Evolutionary conservation across 2,113 vertebrate species (phyloP), one percentile per base, ranked within the genome.

Genomic region (Pomatorhinus ruficollis): DNA sequence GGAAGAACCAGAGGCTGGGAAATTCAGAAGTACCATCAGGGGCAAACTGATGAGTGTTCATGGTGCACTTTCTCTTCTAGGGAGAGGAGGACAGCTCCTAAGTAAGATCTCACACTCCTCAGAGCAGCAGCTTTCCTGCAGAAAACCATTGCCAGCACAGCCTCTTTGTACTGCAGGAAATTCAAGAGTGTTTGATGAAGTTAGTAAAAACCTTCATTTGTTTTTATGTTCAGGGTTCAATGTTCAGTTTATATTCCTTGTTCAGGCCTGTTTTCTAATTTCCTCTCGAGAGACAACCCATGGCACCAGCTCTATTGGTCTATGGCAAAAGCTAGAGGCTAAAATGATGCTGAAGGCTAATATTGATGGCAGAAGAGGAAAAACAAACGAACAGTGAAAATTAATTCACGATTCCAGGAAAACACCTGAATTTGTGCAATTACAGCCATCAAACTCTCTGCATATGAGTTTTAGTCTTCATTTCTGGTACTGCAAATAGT

Each of bases 321-420:
- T 91, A 23, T 0, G 9, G 74, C 31, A 87, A 79, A 90, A 95
- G 9, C 35, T 53, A 25, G 37, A 89, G n/a, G 25, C 37, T 76
- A 72, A 87, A 91, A 76, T 53, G 66, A 74, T 85, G 91, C 64
- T 71, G 71, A 87, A 83, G 72, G 71, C 53, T 95, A 81, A 95
- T 57, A 81, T 95, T 97, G 82, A 74, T 22, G 8, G 92, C 77
- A 96, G 88, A 91, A 97, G 77, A 96, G 83, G 63, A 94, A 97
- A 97, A 87, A 89, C 56, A 72, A 93, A 85, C 68, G 66, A 97
- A 96, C 72, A 96, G 88, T 82, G 96, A 97, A 98, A 97, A 96
- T 96, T 94, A 96, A 96, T 96, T 95, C 25, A 96, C 69, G 56
- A 53, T 90, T 97, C 78, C 78, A 95, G 92, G 86, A 95, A 97